A percentile compares a stretch with the other conserved stretches of the same genome.
Evolutionary conservation across 1,140 invertebrate genomes (phyloP).

Genomic region (Neelides sp.): DNA sequence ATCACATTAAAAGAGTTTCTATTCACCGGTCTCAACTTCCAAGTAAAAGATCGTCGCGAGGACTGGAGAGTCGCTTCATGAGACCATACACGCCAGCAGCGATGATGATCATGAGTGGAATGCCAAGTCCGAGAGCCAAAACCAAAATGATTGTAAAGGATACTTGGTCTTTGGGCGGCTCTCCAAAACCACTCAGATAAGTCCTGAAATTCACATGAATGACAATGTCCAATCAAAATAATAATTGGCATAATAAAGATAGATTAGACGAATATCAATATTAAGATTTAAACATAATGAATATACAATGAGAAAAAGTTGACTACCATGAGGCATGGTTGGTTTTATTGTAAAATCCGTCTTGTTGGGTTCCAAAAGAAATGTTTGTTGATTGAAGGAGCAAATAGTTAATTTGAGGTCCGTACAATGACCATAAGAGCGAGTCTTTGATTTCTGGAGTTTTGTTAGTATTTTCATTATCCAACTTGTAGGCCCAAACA

Average conservation of each 20-base stretch:
- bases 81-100: conserved; percentile 14
- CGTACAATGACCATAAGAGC: conserved; percentile 15
- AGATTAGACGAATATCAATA: too few relatives aligned
- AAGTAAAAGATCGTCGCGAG: conserved; percentile 24
- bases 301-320: background rate
- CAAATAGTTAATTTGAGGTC: conserved; percentile 8
- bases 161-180: conserved; percentile 19
- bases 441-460: conserved; percentile 10
- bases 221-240: background rate
- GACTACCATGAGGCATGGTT: conserved; percentile 19
- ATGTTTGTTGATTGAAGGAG: conserved; percentile 22
- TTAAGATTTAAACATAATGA: background rate
- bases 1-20: too few relatives aligned
- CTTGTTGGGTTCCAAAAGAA: conserved; percentile 23
- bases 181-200: conserved; percentile 22
- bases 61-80: conserved; percentile 10
- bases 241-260: background rate
- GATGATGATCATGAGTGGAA: conserved; percentile 25
- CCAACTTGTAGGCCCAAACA: conserved; percentile 14
- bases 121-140: conserved; percentile 24
- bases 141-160: conserved; percentile 22
- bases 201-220: conserved; percentile 18
- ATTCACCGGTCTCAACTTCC: too few relatives aligned
- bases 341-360: conserved; percentile 27
- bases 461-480: background rate